phyloP scores from a whole-genome alignment of 92 coral and sea anemone species.

The Plumapathes pennacea region DNA sequence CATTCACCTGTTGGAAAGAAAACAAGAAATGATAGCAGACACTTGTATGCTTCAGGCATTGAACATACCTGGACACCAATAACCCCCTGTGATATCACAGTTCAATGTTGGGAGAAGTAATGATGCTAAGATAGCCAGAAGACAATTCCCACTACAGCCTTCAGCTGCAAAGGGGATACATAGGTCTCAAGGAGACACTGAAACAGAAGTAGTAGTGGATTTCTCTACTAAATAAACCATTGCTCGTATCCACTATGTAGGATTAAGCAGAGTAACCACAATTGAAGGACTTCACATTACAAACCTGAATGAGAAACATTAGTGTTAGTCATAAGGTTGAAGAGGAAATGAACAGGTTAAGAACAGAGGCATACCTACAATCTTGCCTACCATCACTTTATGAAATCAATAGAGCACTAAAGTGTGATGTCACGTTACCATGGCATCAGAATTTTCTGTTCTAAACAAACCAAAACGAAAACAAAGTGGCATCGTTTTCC shows the following conservation, averaged over 20 bases:
- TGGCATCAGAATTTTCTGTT: no score
- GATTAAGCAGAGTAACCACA: conserved; percentile 48
- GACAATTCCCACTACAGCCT: conserved; percentile 43
- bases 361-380: conserved; percentile 15
- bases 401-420: not conserved
- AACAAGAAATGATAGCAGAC: conserved; percentile 28
- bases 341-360: conserved; percentile 17
- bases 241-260: conserved; percentile 50
- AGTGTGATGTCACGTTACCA: no score
- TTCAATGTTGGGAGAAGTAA: conserved; percentile 14
- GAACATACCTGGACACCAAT: conserved; percentile 32
- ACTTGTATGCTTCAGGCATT: conserved; percentile 1
- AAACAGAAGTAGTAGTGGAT: conserved; percentile 29
- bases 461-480: conserved; percentile 29
- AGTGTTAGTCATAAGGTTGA: conserved; percentile 17
- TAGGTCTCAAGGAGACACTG: conserved; percentile 49
- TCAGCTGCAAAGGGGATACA: conserved; percentile 48
- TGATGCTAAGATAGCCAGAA: conserved; percentile 9
- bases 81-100: conserved; percentile 16
- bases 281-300: conserved; percentile 28
- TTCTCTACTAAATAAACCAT: conserved; percentile 19
- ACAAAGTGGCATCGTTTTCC: conserved; percentile 33
- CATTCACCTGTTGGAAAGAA: conserved; percentile 33
- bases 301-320: conserved; percentile 22
- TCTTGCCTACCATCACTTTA: conserved; percentile 8